A percentile compares a stretch with the other conserved stretches of the same genome.
Conservation (phyloP, 2,113 vertebrate species). For the Sakesphorus luctuosus region DNA sequence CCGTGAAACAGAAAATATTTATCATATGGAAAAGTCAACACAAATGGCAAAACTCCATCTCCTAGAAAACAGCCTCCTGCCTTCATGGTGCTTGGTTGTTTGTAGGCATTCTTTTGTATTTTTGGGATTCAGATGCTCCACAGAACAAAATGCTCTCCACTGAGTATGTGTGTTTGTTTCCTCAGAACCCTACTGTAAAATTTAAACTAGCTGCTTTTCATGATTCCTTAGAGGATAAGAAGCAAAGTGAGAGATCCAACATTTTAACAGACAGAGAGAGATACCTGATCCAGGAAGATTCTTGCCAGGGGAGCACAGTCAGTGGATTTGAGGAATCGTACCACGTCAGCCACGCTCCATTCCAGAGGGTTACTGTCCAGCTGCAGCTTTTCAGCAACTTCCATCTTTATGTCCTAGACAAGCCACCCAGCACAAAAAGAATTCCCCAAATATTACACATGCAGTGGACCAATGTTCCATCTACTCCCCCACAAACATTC, state of each 20-base stretch:
- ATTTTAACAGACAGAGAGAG: not conserved
- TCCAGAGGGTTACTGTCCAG: constrained; percentile 95
- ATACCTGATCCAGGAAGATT: constrained; percentile 97
- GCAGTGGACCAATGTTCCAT: not conserved
- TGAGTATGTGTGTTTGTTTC: not conserved
- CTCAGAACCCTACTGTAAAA: not conserved
- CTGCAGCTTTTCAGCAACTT: constrained; percentile 88
- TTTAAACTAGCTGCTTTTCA: not conserved
- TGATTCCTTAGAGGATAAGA: not conserved
- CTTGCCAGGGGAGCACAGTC: constrained; percentile 94
- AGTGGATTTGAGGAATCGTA: constrained; percentile 94
- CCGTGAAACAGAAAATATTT: not conserved
- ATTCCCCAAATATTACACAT: not conserved
- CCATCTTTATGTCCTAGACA: constrained; percentile 80
- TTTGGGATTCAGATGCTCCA: not conserved
- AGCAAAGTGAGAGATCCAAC: not conserved
- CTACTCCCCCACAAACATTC: not conserved
- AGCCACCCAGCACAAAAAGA: constrained; percentile 6
- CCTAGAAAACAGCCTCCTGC: not conserved
- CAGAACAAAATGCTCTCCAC: not conserved
- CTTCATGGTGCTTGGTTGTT: not conserved
- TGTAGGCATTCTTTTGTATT: not conserved
- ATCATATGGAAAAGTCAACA: not conserved
- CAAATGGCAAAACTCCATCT: not conserved
- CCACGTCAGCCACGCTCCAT: constrained; percentile 94